phyloP scores from a whole-genome alignment of 1,140 invertebrate genomes.

The Drusus annulatus region DNA sequence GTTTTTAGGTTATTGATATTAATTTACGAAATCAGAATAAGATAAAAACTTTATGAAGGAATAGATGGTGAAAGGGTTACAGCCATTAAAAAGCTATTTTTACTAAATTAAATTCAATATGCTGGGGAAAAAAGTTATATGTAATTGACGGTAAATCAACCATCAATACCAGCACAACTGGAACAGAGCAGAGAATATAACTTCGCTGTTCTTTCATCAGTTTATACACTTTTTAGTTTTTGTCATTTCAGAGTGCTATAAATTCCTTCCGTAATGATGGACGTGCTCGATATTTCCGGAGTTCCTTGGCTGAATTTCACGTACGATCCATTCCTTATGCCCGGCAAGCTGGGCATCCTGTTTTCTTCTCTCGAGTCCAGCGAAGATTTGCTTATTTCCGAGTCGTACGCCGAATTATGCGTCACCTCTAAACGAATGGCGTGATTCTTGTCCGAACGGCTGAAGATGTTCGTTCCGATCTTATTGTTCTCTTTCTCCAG shows the following conservation, averaged over 20 bases:
- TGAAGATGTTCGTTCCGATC: slow-evolving; percentile 33
- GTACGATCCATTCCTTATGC: slow-evolving; percentile 51
- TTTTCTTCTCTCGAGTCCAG: slow-evolving; percentile 32
- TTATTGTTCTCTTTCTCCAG: slow-evolving; percentile 51
- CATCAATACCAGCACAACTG: too few relatives aligned
- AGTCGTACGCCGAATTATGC: slow-evolving; percentile 43
- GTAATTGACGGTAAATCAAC: too few relatives aligned
- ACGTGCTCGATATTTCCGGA: slow-evolving; percentile 8
- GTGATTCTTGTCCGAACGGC: slow-evolving; percentile 48
- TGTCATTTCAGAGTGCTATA: slow-evolving; percentile 56
- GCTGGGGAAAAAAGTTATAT: too few relatives aligned
- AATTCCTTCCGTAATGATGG: slow-evolving; percentile 42
- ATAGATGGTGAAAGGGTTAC: too few relatives aligned
- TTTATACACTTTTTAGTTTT: neutral
- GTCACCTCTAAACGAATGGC: slow-evolving; percentile 56
- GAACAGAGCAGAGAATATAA: too few relatives aligned
- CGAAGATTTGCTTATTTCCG: slow-evolving; percentile 31
- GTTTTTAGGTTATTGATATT: too few relatives aligned
- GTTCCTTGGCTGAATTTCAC: slow-evolving; percentile 53
- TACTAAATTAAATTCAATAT: too few relatives aligned
- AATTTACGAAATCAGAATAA: too few relatives aligned
- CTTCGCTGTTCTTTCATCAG: neutral
- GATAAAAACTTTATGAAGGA: too few relatives aligned
- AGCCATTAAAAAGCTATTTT: too few relatives aligned
- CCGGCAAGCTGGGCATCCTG: slow-evolving; percentile 47